Base-by-base conservation (phyloP, 2,113 vertebrate genomes). In the Dolichotis patagonum region DNA sequence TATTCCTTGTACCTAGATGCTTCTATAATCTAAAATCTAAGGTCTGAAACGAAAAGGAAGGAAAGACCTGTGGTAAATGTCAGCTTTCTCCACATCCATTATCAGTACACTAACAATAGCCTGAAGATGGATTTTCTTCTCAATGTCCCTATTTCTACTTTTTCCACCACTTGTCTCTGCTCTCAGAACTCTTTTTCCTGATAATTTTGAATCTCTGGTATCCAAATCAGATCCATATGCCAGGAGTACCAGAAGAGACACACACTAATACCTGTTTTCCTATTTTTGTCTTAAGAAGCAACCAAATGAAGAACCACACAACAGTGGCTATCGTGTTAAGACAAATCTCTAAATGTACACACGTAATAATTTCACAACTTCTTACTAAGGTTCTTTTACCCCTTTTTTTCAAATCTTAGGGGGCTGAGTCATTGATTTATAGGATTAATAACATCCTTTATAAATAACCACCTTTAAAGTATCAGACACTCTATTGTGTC, bases 11-110 rank as follows among this genome's bases (percentile, higher is more conserved):
- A 19, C 13, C 14, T 77, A 81, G 19, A 4, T 69, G 19, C 94
- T 94, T 93, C 86, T 87, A 22, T 90, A 67, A 30, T 87, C 91
- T 90, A 41, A 93, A 91, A 85, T 28, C n/a, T 54, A 71, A 95
- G 32, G 11, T 26, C 69, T 93, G 30, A 67, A 8, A 11, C 60
- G 35, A 28, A 88, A 62, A 35, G 77, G 46, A 94, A 87, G 16
- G 58, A 56, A 87, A 60, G 49, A n/a, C 24, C 3, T 62, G 10
- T 80, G 32, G 8, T 49, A 69, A 91, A 80, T 56, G 11, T 2
- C 5, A 26, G 24, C n/a, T 89, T 67, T 90, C 22, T 38, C 41
- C 24, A 24, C 13, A n/a, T 26, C 11, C 1, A 38, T 87, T 26
- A 43, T 80, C 32, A 56, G 6, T 60, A 38, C 52, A 82, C 35